Conservation (phyloP, 2,888 invertebrate genomes). For the Mimumesa dahlbomi region DNA sequence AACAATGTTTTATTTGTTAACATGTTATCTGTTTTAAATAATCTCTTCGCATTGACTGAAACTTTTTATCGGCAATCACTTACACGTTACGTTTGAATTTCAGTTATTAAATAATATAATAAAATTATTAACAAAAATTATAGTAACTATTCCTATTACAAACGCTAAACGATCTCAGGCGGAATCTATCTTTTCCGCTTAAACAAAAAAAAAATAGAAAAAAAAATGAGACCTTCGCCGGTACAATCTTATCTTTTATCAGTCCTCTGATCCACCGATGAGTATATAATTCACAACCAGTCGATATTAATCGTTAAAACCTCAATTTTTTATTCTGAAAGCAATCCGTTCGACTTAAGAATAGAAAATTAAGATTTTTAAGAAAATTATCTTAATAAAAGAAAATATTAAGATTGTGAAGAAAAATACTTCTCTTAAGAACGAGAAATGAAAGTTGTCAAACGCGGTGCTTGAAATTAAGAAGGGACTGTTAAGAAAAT, state of each 20-base stretch:
- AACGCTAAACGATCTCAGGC: constrained; percentile 21
- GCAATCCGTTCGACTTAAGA: constrained; percentile 7
- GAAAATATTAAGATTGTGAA: constrained; percentile 11
- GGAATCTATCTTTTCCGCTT: constrained; percentile 4
- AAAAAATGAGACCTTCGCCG: constrained; percentile 14
- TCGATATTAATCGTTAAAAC: constrained; percentile 28
- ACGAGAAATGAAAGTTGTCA: constrained; percentile 17
- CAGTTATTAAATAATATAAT: constrained; percentile 37
- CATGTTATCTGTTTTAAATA: constrained; percentile 31
- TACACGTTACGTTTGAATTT: constrained; percentile 29
- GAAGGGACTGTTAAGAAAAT: constrained; percentile 1
- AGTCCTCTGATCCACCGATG: constrained; percentile 48
- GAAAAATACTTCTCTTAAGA: constrained; percentile 27
- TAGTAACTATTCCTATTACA: constrained; percentile 24
- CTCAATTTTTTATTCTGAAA: constrained; percentile 14
- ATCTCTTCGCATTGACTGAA: constrained; percentile 16
- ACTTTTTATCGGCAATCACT: constrained; percentile 31
- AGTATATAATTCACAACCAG: constrained; percentile 53
- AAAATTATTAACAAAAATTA: constrained; percentile 44
- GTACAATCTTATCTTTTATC: constrained; percentile 36
- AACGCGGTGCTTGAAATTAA: constrained; percentile 2
- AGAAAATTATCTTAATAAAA: constrained; percentile 5
- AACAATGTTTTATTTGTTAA: constrained; percentile 38
- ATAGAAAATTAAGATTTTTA: constrained; percentile 21
- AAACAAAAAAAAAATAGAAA: constrained; percentile 9